These are phyloP conservation scores for Atherinosoma microstoma DNA, from an alignment of 2,797 vertebrate genomes.

Conservation along the genomic window DNA sequence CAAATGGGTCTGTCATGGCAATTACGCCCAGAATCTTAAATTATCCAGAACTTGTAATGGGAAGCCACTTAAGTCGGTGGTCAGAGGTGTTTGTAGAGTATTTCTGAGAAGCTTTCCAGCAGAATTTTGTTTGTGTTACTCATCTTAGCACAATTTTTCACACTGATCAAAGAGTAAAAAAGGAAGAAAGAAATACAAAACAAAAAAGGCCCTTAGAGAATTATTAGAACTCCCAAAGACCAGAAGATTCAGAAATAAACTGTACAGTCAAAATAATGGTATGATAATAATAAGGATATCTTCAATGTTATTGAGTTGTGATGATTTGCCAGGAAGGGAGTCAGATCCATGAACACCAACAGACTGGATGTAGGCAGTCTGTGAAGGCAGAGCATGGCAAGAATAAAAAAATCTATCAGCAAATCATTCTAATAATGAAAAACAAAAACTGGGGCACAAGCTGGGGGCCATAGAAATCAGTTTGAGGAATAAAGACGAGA, in stretches of 20 bases:
- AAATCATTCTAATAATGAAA: not conserved
- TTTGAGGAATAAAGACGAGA: no score
- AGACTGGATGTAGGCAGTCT: no score
- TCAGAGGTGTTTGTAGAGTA: constrained; percentile 38
- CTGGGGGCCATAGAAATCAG: no score
- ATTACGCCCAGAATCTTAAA: constrained; percentile 7
- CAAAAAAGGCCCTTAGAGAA: not conserved
- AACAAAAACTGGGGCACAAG: not conserved
- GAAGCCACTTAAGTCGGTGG: constrained; percentile 4
- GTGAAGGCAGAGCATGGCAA: no score
- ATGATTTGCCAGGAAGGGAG: no score
- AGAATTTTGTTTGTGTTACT: not conserved
- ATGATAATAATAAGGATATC: not conserved
- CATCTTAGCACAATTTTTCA: not conserved
- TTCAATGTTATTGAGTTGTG: no score
- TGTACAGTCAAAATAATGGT: not conserved
- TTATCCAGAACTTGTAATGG: constrained; percentile 13
- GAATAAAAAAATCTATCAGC: no score
- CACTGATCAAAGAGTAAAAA: not conserved
- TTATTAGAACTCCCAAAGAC: no score
- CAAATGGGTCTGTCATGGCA: not conserved
- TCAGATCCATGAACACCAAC: no score
- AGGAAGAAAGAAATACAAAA: not conserved
- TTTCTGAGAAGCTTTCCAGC: constrained; percentile 63
- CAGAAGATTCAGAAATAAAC: no score